Evolutionary conservation across 1,140 invertebrate genomes (phyloP), one percentile per base, ranked within the genome.

Genomic region (Heliconius hewitsoni): DNA sequence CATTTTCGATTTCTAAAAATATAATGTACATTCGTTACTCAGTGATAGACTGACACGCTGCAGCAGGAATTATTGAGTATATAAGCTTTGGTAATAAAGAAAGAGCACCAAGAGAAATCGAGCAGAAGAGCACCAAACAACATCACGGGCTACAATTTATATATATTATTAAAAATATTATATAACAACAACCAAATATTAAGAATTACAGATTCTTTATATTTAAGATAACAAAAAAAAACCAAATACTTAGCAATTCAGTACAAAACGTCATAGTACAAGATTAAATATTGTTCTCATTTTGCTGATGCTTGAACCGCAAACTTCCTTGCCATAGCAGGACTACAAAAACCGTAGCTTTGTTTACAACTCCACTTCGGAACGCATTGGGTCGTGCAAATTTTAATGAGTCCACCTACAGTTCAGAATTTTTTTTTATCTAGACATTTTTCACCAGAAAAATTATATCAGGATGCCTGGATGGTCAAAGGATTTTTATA

Each of bases 391-490:
- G 27, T 79, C 83, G 84, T 86, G 83, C 82, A 87, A 87, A 90
- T 90, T 90, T 90, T 90, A 90, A 90, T 89, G 89, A 90, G 86
- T 84, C 83, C 80, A 81, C 83, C 81, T 80, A 77, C 70, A 79
- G 76, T 74, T 72, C 79, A 73, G 76, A 71, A 77, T 66, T 78
- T 77, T 77, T 37, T 83, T 84, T 76, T 84, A 84, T 84, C 81
- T 84, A 81, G 79, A 84, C 82, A 80, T 79, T 76, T 76, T 77
- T 81, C 75, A 78, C 77, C 79, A 82, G 79, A 72, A 79, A 82
- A 80, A 82, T 82, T 84, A 82, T 84, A 78, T 77, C 81, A 70
- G 55, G 16, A 66, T 50, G 80, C 80, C 76, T 81, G 66, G 52
- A 57, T 74, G 78, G 81, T 82, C 75, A 78, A 80, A 82, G 74